These are phyloP conservation scores for Bruchidius siliquastri DNA, from an alignment of 2,888 invertebrate genomes.

Conservation along the genomic window DNA sequence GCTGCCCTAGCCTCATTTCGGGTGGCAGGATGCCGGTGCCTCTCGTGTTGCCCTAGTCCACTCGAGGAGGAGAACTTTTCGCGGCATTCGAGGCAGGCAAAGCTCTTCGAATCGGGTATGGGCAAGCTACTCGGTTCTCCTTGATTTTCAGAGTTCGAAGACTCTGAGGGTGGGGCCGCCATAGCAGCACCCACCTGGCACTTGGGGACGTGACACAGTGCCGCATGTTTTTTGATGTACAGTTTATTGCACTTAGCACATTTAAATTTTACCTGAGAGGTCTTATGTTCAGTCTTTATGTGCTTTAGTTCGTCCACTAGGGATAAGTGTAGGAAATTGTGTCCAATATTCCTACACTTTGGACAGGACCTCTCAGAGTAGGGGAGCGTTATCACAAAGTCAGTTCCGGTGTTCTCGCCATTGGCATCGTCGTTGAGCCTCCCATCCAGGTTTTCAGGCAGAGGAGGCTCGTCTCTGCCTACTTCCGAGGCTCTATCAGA, in stretches of 20 bases:
- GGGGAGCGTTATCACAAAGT: too few relatives aligned
- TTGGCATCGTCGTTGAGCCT: too few relatives aligned
- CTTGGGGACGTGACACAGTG: slow-evolving; percentile 1
- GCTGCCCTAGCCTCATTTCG: slow-evolving; percentile 3
- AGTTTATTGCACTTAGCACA: background rate
- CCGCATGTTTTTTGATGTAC: background rate
- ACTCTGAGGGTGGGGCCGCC: background rate
- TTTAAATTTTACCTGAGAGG: background rate
- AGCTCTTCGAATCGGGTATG: too few relatives aligned
- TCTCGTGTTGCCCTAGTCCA: slow-evolving; percentile 1
- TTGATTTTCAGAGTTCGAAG: background rate
- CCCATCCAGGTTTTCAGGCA: too few relatives aligned
- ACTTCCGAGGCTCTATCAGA: too few relatives aligned
- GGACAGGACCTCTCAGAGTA: too few relatives aligned
- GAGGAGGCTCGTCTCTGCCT: too few relatives aligned
- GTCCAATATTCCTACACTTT: too few relatives aligned
- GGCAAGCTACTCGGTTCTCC: background rate
- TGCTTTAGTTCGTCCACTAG: background rate
- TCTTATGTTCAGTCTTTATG: background rate
- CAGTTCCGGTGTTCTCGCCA: too few relatives aligned
- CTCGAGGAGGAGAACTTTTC: too few relatives aligned
- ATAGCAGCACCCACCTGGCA: background rate
- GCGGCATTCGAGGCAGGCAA: too few relatives aligned
- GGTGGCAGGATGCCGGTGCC: slow-evolving; percentile 1
- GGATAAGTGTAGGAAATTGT: too few relatives aligned